Evolutionary conservation across 2,797 vertebrate genomes (phyloP), one percentile per base, ranked within the genome.

Genomic region (Antennarius maculatus): DNA sequence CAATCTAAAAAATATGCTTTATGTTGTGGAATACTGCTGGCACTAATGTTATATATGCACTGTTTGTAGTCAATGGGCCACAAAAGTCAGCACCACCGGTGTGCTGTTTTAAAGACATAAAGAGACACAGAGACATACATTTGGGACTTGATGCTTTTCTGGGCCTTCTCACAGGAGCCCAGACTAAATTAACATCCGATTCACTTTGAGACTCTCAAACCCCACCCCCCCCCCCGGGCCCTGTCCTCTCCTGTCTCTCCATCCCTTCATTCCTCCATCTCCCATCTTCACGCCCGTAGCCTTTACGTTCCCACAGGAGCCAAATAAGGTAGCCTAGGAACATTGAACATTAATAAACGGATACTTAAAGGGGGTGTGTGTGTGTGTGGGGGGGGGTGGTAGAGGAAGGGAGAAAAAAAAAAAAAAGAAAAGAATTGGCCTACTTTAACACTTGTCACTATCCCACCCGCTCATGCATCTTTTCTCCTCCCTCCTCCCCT

Each of bases 171-270:
- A 84, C 81, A 54, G 75, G 86, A 85, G 86, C 59, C 83, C 75
- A 46, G 54, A 34, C 83, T 85, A 87, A 92, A 91, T 91, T 89
- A 92, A 90, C 86, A 89, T 88, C 74, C 49, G 75, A 86, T 81
- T 81, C 65, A 78, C 83, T 78, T 16, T 65, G 85, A 86, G 86
- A 84, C 85, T 76, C 43, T 50, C 16, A 52, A 59, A 43, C 18
- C 66, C 85, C 67, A 56, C 46, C 27, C 13, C 14, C 50, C 71
- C 85, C 67, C 59, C 46, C 47, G 75, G 77, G 77, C 76, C 71
- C 67, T 79, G 72, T 83, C 76, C 72, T 69, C 55, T 55, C 64
- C 69, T 47, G 28, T 49, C 64, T 53, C 37, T 53, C 45, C 17
- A 48, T 62, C 43, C 48, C 29, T 37, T 34, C 52, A 11, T 51